Evolutionary conservation across 2,113 vertebrate genomes (phyloP).

Genomic region (Brachypteracias leptosomus): DNA sequence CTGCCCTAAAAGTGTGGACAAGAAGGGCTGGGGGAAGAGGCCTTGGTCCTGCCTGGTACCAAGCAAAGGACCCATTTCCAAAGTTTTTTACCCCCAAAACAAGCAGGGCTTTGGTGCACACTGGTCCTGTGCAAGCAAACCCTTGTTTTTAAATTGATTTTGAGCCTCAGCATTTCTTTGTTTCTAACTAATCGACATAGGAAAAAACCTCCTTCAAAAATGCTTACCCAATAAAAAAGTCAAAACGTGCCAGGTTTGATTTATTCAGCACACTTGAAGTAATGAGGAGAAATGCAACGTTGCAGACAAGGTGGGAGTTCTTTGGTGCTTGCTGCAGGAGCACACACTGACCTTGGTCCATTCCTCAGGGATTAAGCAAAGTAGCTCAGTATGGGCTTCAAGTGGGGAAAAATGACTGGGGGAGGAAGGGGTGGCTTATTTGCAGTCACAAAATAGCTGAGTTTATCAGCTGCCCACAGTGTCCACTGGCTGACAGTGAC

Average conservation of each 20-base stretch:
- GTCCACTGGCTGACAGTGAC: neutral
- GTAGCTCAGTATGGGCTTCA: neutral
- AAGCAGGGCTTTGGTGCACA: neutral
- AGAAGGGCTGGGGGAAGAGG: neutral
- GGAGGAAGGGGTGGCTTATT: neutral
- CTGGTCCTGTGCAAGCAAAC: neutral
- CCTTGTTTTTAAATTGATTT: neutral
- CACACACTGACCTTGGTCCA: neutral
- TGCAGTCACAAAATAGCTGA: neutral
- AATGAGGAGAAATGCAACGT: neutral
- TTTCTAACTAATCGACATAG: neutral
- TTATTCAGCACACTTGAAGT: neutral
- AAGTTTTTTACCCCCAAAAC: neutral
- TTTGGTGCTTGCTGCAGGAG: neutral
- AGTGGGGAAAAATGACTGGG: neutral
- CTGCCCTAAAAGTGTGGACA: neutral
- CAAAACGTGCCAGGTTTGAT: neutral
- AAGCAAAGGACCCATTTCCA: fast-evolving
- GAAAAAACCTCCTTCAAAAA: neutral
- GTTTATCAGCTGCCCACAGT: neutral
- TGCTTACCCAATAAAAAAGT: neutral
- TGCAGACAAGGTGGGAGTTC: neutral
- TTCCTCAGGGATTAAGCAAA: neutral
- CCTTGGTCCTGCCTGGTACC: neutral
- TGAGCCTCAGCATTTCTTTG: fast-evolving